A percentile compares a stretch with the other conserved stretches of the same genome.
Evolutionary conservation across 2,888 invertebrate genomes (phyloP).

Genomic region (Drosophila sordidapex): DNA sequence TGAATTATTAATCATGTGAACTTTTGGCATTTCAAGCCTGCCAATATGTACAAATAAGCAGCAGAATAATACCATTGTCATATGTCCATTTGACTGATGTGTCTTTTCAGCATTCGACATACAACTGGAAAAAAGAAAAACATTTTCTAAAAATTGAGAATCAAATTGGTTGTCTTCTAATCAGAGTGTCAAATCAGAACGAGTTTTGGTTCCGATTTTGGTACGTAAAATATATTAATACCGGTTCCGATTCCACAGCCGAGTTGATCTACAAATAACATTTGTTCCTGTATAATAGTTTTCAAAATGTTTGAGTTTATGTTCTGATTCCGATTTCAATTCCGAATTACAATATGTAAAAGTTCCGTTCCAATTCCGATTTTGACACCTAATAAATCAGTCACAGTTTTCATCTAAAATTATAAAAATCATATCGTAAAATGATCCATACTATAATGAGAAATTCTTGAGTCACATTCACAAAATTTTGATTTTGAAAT

Average conservation of each 20-base stretch:
- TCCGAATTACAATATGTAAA: not conserved
- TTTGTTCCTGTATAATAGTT: not conserved
- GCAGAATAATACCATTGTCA: not conserved
- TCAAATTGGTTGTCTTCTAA: not conserved
- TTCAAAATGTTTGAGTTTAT: not conserved
- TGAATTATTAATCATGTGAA: conserved; percentile 74
- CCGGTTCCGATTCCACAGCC: not conserved
- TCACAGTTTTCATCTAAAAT: not conserved
- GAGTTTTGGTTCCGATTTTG: not conserved
- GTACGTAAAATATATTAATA: not conserved
- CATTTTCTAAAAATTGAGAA: no score
- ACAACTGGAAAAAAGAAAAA: not conserved
- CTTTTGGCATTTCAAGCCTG: conserved; percentile 31
- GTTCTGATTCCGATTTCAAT: not conserved
- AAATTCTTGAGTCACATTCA: not conserved
- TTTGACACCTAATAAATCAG: not conserved
- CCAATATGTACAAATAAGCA: conserved; percentile 20
- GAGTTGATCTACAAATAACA: not conserved
- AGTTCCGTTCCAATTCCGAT: not conserved
- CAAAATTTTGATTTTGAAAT: not conserved
- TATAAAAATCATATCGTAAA: not conserved
- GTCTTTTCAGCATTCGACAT: conserved; percentile 13
- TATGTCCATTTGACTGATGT: conserved; percentile 3
- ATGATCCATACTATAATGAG: no score
- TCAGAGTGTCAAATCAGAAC: not conserved